phyloP scores from a whole-genome alignment of 2,113 vertebrate genomes.

The Syngnathoides biaculeatus region DNA sequence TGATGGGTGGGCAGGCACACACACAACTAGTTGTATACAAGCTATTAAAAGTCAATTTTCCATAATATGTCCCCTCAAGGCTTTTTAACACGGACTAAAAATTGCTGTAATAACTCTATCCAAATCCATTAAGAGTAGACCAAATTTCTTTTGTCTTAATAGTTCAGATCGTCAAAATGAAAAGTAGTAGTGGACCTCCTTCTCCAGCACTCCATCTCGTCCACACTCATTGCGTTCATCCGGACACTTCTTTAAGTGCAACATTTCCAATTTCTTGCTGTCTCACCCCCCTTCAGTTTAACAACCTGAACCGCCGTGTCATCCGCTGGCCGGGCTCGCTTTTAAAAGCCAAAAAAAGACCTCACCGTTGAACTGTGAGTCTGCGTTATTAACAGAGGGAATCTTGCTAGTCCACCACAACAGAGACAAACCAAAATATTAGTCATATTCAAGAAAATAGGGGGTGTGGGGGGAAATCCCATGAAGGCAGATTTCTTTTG shows the following conservation, averaged over 20 bases:
- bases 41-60: not conserved
- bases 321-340: slow-evolving; percentile 54
- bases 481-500: not conserved
- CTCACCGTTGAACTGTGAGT: slow-evolving; percentile 50
- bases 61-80: not conserved
- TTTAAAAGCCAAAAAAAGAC: slow-evolving; percentile 35
- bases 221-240: slow-evolving; percentile 32
- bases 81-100: not conserved
- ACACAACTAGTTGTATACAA: not conserved
- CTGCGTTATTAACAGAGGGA: slow-evolving; percentile 45
- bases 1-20: not conserved
- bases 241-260: slow-evolving; percentile 40
- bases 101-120: not conserved
- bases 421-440: slow-evolving; percentile 50
- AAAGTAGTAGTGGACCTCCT: not conserved
- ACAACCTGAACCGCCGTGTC: slow-evolving; percentile 43
- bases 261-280: slow-evolving; percentile 36
- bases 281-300: slow-evolving; percentile 37
- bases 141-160: not conserved
- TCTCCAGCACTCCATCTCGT: slow-evolving; percentile 15
- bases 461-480: no score
- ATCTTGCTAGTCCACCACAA: slow-evolving; percentile 33
- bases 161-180: not conserved
- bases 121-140: not conserved
- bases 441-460: slow-evolving; percentile 11